A percentile compares a stretch with the other conserved stretches of the same genome.
Evolutionary conservation across 2,113 vertebrate species (phyloP).

Genomic region (Pipra filicauda): DNA sequence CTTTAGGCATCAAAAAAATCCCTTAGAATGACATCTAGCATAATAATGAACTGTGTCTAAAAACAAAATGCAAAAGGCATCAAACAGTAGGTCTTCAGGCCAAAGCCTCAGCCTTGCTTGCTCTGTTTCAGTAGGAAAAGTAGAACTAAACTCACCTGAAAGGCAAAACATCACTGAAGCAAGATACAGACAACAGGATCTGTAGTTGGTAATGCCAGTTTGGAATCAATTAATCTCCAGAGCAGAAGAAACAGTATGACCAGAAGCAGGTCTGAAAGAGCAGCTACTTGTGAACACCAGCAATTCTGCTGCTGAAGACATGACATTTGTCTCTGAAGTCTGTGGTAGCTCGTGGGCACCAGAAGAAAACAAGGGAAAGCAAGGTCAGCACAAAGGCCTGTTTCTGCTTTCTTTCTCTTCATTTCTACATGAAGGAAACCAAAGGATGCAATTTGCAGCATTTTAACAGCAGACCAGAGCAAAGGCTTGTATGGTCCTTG

Average conservation of each 20-base stretch:
- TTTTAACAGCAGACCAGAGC: not conserved
- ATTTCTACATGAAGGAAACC: not conserved
- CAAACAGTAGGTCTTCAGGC: not conserved
- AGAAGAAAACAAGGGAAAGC: not conserved
- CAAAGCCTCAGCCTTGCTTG: not conserved
- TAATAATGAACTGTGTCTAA: not conserved
- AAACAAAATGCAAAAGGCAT: not conserved
- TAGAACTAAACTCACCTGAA: not conserved
- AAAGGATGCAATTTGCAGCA: not conserved
- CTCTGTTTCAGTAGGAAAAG: not conserved
- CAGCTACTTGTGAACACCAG: not conserved
- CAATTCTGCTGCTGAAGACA: not conserved
- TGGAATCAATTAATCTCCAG: not conserved
- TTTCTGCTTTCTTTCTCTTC: not conserved
- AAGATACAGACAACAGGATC: not conserved
- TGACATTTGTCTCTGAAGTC: not conserved
- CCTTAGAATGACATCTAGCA: not conserved
- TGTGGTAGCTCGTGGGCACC: fast-evolving
- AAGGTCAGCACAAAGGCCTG: not conserved
- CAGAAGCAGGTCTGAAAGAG: not conserved
- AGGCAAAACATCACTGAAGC: not conserved
- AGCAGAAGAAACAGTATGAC: not conserved
- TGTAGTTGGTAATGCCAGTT: not conserved
- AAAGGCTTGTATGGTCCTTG: not conserved
- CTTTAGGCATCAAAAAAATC: not conserved